phyloP scores from a whole-genome alignment of 2,797 vertebrate genomes.

The Alauda arvensis region DNA sequence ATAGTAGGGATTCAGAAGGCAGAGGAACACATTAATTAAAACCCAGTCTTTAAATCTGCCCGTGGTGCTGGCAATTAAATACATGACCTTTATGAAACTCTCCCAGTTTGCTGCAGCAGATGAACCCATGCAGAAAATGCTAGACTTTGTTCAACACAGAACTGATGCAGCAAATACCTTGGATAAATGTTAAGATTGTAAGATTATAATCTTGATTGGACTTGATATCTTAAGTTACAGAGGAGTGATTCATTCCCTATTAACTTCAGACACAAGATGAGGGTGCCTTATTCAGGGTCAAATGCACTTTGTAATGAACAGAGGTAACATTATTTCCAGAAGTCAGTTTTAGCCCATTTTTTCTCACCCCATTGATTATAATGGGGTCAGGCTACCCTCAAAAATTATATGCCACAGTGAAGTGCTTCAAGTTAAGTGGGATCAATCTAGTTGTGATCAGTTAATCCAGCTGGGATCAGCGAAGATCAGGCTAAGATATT shows the following conservation, averaged over 20 bases:
- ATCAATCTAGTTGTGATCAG: constrained; percentile 31
- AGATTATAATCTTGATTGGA: background rate
- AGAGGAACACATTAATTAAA: background rate
- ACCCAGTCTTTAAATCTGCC: background rate
- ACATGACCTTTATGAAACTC: background rate
- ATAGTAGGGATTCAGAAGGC: background rate
- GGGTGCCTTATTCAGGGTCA: background rate
- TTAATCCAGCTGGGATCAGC: background rate
- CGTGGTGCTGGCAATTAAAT: background rate
- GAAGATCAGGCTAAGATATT: background rate
- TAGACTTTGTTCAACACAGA: background rate
- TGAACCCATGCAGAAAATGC: background rate
- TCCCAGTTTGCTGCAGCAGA: background rate
- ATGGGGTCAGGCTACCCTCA: background rate
- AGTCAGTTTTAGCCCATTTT: constrained; percentile 10
- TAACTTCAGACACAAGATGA: background rate
- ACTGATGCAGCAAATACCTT: background rate
- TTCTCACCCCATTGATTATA: background rate
- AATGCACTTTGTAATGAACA: background rate
- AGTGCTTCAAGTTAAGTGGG: background rate
- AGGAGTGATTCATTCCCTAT: background rate
- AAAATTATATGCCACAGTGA: background rate
- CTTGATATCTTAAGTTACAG: background rate
- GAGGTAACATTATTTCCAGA: background rate
- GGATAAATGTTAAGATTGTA: background rate